Percentiles rank a stretch among this genome's conserved stretches.
phyloP scores from a whole-genome alignment of 2,797 vertebrate species.

The Gila robusta region DNA sequence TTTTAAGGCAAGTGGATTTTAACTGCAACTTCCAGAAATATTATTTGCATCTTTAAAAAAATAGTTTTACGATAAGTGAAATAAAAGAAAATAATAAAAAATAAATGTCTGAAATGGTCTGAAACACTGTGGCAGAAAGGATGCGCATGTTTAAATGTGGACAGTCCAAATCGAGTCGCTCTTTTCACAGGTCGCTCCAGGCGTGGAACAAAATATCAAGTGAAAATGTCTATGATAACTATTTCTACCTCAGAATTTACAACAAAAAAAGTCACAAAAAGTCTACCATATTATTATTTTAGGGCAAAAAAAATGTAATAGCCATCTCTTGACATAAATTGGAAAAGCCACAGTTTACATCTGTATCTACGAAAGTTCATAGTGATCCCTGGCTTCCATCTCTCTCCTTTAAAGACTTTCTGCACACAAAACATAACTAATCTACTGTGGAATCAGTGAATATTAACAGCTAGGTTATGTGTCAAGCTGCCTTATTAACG shows the following conservation, averaged over 20 bases:
- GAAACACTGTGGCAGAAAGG: neutral
- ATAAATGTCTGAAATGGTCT: neutral
- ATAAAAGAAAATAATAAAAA: too few relatives aligned
- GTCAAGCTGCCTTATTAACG: constrained; percentile 15
- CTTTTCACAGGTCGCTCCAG: neutral
- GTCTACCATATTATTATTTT: neutral
- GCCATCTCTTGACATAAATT: neutral
- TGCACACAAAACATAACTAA: constrained; percentile 21
- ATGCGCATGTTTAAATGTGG: neutral
- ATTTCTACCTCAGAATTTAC: neutral
- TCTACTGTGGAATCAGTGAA: constrained; percentile 13
- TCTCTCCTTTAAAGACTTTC: neutral
- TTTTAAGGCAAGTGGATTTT: neutral
- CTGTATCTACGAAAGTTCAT: neutral
- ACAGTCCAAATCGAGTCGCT: neutral
- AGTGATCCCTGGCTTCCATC: neutral
- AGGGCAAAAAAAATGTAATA: neutral
- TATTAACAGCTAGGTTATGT: constrained; percentile 20
- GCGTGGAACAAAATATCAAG: too few relatives aligned
- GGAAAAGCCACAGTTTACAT: neutral
- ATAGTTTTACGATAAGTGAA: neutral
- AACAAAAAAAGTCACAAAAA: neutral
- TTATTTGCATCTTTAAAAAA: neutral
- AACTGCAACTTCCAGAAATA: neutral
- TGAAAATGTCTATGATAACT: neutral